A percentile compares a stretch with the other conserved stretches of the same genome.
phyloP scores from a whole-genome alignment of 2,888 invertebrate species.

The Drosophila subsilvestris region DNA sequence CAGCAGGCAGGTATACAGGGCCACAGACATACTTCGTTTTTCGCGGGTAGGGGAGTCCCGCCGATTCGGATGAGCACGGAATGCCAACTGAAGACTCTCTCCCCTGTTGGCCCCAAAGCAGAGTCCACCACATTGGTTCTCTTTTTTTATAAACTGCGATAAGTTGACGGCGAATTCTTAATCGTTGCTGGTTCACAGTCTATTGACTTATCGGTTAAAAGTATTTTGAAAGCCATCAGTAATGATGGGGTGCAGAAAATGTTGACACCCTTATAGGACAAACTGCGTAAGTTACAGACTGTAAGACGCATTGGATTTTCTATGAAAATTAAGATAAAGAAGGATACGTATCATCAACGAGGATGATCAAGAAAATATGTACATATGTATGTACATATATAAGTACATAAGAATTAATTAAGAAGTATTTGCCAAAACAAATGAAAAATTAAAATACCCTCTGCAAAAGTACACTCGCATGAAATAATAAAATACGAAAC shows the following conservation, averaged over 20 bases:
- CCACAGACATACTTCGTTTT: slow-evolving; percentile 26
- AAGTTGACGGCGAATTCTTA: slow-evolving; percentile 30
- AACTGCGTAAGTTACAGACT: not conserved
- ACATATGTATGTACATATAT: no score
- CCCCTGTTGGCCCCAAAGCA: not conserved
- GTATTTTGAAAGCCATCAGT: slow-evolving; percentile 12
- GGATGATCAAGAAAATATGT: no score
- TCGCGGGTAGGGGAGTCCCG: not conserved
- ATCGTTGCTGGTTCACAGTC: not conserved
- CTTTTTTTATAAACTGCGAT: slow-evolving; percentile 27
- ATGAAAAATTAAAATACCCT: not conserved
- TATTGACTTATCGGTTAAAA: slow-evolving; percentile 62
- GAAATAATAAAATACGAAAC: not conserved
- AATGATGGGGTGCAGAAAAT: no score
- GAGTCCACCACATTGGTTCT: not conserved
- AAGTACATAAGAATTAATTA: no score
- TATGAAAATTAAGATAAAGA: no score
- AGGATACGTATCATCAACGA: no score
- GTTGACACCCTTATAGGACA: not conserved
- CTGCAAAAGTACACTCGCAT: not conserved
- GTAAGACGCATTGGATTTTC: no score
- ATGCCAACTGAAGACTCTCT: slow-evolving; percentile 18
- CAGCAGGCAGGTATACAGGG: slow-evolving; percentile 29
- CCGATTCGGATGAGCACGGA: slow-evolving; percentile 1
- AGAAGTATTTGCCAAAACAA: not conserved